These are phyloP conservation scores for Ochotona princeps DNA, from an alignment of 2,113 vertebrate species.

Conservation along the genomic window DNA sequence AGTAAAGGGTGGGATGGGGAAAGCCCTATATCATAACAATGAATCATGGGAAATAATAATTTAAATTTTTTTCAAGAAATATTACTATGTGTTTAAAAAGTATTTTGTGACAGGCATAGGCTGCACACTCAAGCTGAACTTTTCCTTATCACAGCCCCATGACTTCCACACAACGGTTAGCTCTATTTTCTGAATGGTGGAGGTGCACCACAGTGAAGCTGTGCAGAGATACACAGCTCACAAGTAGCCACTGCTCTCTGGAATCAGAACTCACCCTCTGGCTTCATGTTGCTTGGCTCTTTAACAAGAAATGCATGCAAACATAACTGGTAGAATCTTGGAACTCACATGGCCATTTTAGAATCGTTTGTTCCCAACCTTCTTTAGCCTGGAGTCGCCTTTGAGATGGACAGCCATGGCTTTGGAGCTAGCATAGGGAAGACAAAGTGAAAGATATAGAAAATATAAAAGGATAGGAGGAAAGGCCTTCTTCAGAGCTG, in stretches of 20 bases:
- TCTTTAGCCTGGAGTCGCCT: not conserved
- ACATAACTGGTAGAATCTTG: not conserved
- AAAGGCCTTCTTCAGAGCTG: not conserved
- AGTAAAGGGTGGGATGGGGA: no score
- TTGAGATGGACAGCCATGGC: not conserved
- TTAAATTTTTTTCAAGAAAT: not conserved
- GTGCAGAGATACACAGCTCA: not conserved
- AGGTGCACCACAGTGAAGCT: not conserved
- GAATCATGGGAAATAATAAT: no score
- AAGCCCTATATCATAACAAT: no score
- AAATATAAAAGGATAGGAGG: not conserved
- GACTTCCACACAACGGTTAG: not conserved
- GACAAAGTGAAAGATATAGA: not conserved
- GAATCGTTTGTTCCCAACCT: not conserved
- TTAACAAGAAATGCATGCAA: not conserved
- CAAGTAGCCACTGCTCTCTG: not conserved
- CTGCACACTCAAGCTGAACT: not conserved
- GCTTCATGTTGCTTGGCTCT: not conserved
- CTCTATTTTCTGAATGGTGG: not conserved
- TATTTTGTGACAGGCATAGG: not conserved
- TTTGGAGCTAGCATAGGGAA: not conserved
- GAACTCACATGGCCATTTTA: not conserved
- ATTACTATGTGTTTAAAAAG: no score
- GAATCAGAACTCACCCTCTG: not conserved
- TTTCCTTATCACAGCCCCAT: not conserved